phyloP scores from a whole-genome alignment of 2,888 invertebrate species.

The Muscina levida region DNA sequence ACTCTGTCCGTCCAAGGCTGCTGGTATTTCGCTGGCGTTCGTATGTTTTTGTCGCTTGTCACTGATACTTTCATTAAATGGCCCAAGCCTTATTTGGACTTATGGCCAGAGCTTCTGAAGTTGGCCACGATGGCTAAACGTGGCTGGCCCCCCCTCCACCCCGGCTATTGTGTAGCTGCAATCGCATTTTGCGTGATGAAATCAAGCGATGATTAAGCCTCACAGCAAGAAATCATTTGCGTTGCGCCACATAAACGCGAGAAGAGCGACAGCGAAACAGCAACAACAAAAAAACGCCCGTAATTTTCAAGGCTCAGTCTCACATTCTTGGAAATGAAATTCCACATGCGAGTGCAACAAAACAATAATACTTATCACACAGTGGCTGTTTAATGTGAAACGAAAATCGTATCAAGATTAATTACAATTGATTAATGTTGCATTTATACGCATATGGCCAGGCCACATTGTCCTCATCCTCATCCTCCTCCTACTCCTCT shows the following conservation, averaged over 20 bases:
- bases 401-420: constrained; percentile 52
- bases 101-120: constrained; percentile 49
- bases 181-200: constrained; percentile 48
- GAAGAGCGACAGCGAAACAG: no score
- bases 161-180: neutral
- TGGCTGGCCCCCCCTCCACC: neutral
- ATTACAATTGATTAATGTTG: constrained; percentile 59
- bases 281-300: neutral
- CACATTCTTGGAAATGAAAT: constrained; percentile 39
- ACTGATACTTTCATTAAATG: constrained; percentile 59
- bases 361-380: neutral
- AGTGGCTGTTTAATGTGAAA: constrained; percentile 56
- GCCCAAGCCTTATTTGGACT: constrained; percentile 6
- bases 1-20: constrained; percentile 60
- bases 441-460: no score
- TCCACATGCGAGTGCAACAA: neutral
- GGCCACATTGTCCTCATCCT: no score
- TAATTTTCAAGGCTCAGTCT: constrained; percentile 50
- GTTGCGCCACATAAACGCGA: neutral
- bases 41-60: constrained; percentile 48
- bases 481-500: no score
- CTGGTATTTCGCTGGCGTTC: constrained; percentile 56
- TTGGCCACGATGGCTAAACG: constrained; percentile 29
- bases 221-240: constrained; percentile 62
- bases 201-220: constrained; percentile 65